These are phyloP conservation scores for Pelosia muscerda DNA, from an alignment of 2,888 invertebrate genomes.

Conservation along the genomic window DNA sequence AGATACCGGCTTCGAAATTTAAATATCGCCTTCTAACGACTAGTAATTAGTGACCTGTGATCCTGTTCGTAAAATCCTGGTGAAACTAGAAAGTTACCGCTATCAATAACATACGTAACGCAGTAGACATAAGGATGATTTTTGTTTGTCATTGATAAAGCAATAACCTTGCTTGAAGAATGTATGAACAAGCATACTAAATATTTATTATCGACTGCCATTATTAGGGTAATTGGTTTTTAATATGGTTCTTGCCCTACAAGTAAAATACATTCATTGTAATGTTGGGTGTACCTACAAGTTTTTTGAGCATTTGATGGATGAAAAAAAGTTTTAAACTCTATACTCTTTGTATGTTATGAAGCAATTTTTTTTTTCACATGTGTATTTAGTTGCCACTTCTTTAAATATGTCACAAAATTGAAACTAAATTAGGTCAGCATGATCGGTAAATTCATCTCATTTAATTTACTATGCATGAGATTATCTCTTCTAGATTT, in stretches of 20 bases:
- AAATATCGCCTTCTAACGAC: neutral
- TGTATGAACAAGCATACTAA: neutral
- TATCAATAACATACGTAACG: neutral
- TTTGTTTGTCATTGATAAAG: neutral
- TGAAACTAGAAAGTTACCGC: neutral
- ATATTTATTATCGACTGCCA: neutral
- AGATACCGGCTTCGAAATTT: neutral
- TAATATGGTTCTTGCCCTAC: neutral
- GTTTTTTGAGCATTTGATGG: too few relatives aligned
- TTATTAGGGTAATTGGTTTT: neutral
- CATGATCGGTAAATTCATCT: too few relatives aligned
- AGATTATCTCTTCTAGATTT: too few relatives aligned
- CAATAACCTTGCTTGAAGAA: neutral
- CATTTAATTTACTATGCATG: too few relatives aligned
- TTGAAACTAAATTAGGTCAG: too few relatives aligned
- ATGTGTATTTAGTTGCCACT: too few relatives aligned
- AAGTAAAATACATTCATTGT: neutral
- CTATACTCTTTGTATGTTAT: too few relatives aligned
- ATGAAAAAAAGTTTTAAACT: too few relatives aligned
- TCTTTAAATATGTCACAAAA: neutral
- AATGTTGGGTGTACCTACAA: too few relatives aligned
- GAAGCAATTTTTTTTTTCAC: too few relatives aligned
- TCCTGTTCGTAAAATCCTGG: neutral
- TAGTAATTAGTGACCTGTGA: constrained; percentile 1
- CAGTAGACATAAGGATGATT: neutral